These are phyloP conservation scores for Pimpla rufipes DNA, from an alignment of 2,888 invertebrate genomes.

Conservation along the genomic window DNA sequence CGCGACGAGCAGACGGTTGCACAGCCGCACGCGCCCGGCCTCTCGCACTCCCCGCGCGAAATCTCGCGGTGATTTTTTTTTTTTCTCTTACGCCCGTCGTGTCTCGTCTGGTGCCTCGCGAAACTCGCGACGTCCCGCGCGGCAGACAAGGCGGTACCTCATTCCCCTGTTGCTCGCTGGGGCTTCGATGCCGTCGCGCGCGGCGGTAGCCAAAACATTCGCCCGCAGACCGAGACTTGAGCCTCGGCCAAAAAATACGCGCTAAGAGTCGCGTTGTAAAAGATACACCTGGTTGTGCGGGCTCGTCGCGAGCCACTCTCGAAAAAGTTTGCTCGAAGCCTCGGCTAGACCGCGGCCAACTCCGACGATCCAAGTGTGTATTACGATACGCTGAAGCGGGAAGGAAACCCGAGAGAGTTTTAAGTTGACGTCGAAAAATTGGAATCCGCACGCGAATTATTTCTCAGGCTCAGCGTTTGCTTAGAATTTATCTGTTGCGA, in stretches of 20 bases:
- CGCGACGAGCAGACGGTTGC: constrained; percentile 24
- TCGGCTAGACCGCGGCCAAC: neutral
- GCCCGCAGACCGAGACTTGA: constrained; percentile 75
- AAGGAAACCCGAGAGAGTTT: neutral
- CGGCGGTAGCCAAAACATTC: constrained; percentile 81
- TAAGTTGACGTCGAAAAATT: no score
- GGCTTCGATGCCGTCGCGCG: constrained; percentile 69
- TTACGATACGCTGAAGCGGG: neutral
- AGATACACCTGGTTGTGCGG: constrained; percentile 81
- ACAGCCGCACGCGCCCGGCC: constrained; percentile 37
- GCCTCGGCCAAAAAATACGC: constrained; percentile 80
- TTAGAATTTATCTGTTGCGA: no score
- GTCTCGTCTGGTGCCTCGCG: constrained; percentile 43
- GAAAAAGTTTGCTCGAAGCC: constrained; percentile 32
- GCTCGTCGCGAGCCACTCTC: constrained; percentile 64
- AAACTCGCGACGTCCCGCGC: constrained; percentile 50
- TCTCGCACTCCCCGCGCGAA: neutral
- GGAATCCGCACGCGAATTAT: no score
- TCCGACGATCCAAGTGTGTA: neutral
- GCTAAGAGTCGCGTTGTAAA: constrained; percentile 74
- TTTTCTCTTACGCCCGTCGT: constrained; percentile 50
- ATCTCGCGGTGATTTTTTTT: constrained; percentile 51
- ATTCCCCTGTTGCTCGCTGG: constrained; percentile 52
- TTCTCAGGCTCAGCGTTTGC: no score
- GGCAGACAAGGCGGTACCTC: constrained; percentile 53